Evolutionary conservation across 2,113 vertebrate genomes (phyloP), one percentile per base, ranked within the genome.

Genomic region (Bubo blakistoni): DNA sequence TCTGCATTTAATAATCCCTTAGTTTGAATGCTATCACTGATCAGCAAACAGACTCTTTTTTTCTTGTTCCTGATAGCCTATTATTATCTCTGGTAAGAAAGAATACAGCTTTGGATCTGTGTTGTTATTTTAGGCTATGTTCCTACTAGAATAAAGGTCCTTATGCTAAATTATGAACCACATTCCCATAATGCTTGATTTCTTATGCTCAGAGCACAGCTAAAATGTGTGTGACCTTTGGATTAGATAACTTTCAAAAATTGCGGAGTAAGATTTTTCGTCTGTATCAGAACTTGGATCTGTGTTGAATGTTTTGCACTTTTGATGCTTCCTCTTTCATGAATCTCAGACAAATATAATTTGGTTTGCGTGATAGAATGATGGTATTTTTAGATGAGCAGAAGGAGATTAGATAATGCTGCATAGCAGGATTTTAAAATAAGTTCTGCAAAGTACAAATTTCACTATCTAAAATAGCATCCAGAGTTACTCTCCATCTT

Each of bases 371-470:
- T 94, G 92, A 85, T 93, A 88, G 81, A 83, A 90, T 65, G 34
- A 42, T 90, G 66, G n/a, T 96, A 96, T 96, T 96, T 97, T 96
- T 94, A 94, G 96, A 97, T 94, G 84, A 82, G 36, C 70, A 87
- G 86, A 90, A 92, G 80, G 77, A 96, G 94, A 96, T 96, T 91
- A 96, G 91, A 97, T 97, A 96, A 87, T 85, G 93, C 93, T 82
- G 87, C 85, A 61, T 65, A 91, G 92, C 90, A 85, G 29, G 58
- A 80, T 91, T 92, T 95, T 92, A 83, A 96, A 97, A 90, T 96
- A 96, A 86, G 10, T 87, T 91, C 62, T 62, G 71, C 58, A 88
- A 88, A 90, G 81, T 88, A 94, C 85, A 94, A 77, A 70, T 92
- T 96, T 85, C 32, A 26, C 66, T 77, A 42, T 82, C 74, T 90